Evolutionary conservation across 2,113 vertebrate genomes (phyloP).

Genomic region (Oryzias celebensis): DNA sequence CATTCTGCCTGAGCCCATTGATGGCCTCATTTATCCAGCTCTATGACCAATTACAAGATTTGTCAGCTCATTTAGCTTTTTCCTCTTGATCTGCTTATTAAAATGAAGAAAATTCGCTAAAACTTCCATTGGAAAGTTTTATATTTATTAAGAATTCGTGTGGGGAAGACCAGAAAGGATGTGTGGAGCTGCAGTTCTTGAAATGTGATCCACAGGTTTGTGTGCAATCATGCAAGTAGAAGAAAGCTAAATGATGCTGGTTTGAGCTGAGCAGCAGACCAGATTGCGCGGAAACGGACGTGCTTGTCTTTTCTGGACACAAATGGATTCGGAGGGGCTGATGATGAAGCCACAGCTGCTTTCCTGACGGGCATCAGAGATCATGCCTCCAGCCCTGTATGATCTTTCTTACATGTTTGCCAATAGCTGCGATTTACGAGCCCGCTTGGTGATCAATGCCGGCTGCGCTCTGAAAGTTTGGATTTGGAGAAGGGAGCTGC

Average conservation of each 20-base stretch:
- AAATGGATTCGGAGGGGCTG: conserved; percentile 24
- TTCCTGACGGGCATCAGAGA: conserved; percentile 37
- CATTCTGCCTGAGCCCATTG: conserved; percentile 8
- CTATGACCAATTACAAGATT: not conserved
- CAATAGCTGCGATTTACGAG: conserved; percentile 59
- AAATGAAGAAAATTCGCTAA: no score
- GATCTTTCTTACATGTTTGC: conserved; percentile 61
- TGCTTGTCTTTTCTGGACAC: conserved; percentile 26
- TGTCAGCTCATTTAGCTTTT: not conserved
- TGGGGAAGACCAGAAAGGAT: no score
- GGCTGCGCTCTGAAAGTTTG: conserved; percentile 49
- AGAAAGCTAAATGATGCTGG: conserved; percentile 2
- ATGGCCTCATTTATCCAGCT: not conserved
- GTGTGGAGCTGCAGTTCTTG: not conserved
- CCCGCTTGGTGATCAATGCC: conserved; percentile 45
- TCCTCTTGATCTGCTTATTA: no score
- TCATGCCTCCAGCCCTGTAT: conserved; percentile 46
- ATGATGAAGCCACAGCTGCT: conserved; percentile 46
- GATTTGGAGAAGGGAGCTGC: not conserved
- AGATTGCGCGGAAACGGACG: conserved; percentile 19
- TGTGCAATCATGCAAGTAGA: not conserved
- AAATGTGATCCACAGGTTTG: not conserved
- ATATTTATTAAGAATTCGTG: no score
- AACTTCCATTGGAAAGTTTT: no score
- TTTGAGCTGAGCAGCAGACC: conserved; percentile 16